phyloP scores from a whole-genome alignment of 35 echinoderm and acorn worm species.

The Ophioderma brevispina region DNA sequence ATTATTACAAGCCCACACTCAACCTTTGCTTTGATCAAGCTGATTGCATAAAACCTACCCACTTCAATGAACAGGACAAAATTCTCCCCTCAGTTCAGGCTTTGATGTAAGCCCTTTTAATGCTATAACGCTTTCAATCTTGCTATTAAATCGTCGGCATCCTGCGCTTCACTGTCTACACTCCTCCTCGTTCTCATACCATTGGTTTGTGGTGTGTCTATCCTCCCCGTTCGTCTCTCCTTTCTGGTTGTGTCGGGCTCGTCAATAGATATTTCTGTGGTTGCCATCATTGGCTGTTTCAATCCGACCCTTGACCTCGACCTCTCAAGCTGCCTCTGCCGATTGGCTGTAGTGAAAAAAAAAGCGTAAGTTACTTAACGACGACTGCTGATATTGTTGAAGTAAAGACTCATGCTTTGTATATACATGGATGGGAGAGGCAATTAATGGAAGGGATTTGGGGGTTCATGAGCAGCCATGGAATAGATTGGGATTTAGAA shows the following conservation, averaged over 20 bases:
- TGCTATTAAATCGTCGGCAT: background rate
- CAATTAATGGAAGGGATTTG: no score
- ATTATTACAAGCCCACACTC: no score
- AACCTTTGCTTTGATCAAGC: no score
- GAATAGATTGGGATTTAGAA: no score
- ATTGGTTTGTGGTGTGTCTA: background rate
- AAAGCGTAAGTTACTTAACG: background rate
- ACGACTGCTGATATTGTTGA: no score
- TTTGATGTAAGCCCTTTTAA: background rate
- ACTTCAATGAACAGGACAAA: no score
- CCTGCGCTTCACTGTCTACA: background rate
- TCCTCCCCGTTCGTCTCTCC: background rate
- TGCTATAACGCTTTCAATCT: background rate
- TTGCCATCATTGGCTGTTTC: conserved; percentile 11
- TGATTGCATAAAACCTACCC: no score
- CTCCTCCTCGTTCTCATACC: background rate
- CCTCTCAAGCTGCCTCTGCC: conserved; percentile 58
- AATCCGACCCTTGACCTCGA: conserved; percentile 73
- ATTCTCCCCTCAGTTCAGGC: background rate
- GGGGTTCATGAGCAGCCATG: no score
- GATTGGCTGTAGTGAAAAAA: conserved; percentile 38
- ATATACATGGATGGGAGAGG: no score
- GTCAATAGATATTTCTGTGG: conserved; percentile 38
- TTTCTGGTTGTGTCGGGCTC: background rate
- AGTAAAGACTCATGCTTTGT: no score